Evolutionary conservation across 2,113 vertebrate genomes (phyloP), one percentile per base, ranked within the genome.

Genomic region (Cranoglanis bouderius): DNA sequence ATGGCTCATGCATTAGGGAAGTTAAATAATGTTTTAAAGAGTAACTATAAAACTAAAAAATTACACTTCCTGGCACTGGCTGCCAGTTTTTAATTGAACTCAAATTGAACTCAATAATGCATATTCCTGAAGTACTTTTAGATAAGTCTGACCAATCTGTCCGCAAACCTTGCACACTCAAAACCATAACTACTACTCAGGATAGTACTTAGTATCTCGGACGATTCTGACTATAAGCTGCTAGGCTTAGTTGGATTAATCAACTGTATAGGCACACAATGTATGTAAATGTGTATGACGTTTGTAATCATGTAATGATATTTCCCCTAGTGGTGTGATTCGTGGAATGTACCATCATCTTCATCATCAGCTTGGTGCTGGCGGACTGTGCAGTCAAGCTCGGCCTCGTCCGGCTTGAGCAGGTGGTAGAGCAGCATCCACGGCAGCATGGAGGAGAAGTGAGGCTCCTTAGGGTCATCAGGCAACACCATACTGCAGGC

Each of bases 391-490:
- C 97, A 96, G 63, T 86, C 93, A 89, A 98, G 97, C 40, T 95
- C 94, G 6, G 97, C 97, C 91, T 99, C 98, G 89, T 99, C 98
- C 0, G 97, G 96, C 93, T 98, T 97, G 93, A 99, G 98, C 88
- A 99, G 92, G 84, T 96, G 96, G 92, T 98, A 97, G 61, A 99
- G 93, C 61, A 98, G 95, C 84, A 99, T 96, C 98, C 98, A 99
- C 0, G 98, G 98, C 89, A 99, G 94, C 87, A 99, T 97, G 0
- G 98, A 99, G 82, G 97, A 98, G 86, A 99, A 96, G 0, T 96
- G 97, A 0, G 97, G 97, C 78, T 99, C 98, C 90, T 98, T 99
- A 51, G 96, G 95, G 21, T 99, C 98, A 4, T 99, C 98, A 0
- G 97, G 97, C 32, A 96, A 92, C 2, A 95, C 95, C 98, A 99